A percentile compares a stretch with the other conserved stretches of the same genome.
Evolutionary conservation across 2,113 vertebrate species (phyloP).

Genomic region (Arvicanthis niloticus): DNA sequence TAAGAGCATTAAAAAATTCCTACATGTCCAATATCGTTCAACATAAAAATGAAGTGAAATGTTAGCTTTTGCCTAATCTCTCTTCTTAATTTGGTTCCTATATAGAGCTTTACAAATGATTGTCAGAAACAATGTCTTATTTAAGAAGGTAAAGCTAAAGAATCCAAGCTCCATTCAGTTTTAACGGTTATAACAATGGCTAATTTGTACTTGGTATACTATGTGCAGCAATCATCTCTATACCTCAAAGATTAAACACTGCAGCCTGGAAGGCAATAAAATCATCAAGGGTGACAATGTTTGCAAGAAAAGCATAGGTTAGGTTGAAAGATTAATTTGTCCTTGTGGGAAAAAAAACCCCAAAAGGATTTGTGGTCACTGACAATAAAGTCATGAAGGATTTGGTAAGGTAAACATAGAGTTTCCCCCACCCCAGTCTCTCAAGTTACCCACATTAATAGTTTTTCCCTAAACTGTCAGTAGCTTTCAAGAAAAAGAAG

Average conservation of each 20-base stretch:
- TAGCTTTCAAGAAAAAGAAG: slow-evolving; percentile 28
- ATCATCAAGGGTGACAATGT: slow-evolving; percentile 55
- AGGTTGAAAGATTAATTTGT: slow-evolving; percentile 36
- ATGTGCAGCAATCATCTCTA: background rate
- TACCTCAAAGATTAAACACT: slow-evolving; percentile 51
- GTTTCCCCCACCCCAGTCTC: background rate
- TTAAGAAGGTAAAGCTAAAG: slow-evolving; percentile 53
- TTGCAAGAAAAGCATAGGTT: slow-evolving; percentile 30
- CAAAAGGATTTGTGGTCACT: background rate
- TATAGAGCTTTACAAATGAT: slow-evolving; percentile 21
- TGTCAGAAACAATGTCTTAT: slow-evolving; percentile 25
- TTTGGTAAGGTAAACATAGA: slow-evolving; percentile 16
- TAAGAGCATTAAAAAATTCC: background rate
- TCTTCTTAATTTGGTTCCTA: background rate
- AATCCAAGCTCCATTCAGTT: slow-evolving; percentile 1
- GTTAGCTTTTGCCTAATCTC: background rate
- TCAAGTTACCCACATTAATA: slow-evolving; percentile 37
- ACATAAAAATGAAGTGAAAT: slow-evolving; percentile 50
- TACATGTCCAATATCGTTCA: background rate
- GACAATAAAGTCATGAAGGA: slow-evolving; percentile 21
- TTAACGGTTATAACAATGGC: background rate
- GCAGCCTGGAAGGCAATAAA: slow-evolving; percentile 13
- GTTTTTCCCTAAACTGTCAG: slow-evolving; percentile 3
- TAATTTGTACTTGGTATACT: slow-evolving; percentile 19
- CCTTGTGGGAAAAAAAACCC: background rate